Percentiles rank a stretch among this genome's conserved stretches.
Conservation (phyloP, 2,797 vertebrate species). For the Dromococcyx pavoninus region DNA sequence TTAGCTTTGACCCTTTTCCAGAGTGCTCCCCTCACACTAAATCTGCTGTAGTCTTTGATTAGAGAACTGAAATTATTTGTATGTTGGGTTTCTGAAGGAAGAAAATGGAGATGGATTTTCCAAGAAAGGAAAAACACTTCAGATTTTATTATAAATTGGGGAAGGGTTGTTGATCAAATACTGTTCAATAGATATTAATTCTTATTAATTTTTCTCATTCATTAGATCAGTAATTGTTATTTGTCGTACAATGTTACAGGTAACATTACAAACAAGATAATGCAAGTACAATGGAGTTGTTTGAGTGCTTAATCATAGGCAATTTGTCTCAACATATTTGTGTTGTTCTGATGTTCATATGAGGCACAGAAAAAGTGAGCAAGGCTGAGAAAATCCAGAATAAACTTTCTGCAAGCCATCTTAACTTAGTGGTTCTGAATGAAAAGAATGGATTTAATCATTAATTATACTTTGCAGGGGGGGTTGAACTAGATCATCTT, state of each 20-base stretch:
- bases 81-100: background rate
- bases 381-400: background rate
- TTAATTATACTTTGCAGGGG: background rate
- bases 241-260: background rate
- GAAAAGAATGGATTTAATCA: background rate
- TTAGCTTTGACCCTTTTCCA: background rate
- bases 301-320: background rate
- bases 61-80: background rate
- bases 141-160: background rate
- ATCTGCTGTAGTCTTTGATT: background rate
- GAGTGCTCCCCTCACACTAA: background rate
- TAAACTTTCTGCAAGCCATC: background rate
- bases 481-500: no score
- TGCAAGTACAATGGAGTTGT: background rate
- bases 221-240: background rate
- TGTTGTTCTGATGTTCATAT: background rate
- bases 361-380: background rate
- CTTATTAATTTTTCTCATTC: background rate
- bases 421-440: background rate
- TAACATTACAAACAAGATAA: slow-evolving; percentile 17
- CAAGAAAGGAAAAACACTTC: background rate
- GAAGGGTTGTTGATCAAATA: background rate
- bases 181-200: background rate
- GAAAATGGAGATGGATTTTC: background rate
- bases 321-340: background rate